Evolutionary conservation across 2,113 vertebrate genomes (phyloP).

Genomic region (Thalassarche chlororhynchos): DNA sequence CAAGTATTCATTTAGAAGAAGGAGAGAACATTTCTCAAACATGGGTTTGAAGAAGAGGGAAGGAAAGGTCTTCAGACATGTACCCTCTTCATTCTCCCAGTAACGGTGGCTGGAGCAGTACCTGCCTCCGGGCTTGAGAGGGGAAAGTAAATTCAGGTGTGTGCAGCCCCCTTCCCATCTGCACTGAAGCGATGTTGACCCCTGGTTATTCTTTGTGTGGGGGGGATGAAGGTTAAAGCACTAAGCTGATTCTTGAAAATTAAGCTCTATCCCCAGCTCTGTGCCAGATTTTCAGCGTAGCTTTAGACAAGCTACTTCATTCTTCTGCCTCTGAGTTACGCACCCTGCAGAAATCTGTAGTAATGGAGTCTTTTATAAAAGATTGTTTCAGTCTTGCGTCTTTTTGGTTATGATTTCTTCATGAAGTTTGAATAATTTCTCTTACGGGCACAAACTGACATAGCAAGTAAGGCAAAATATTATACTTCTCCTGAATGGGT

Average conservation of each 20-base stretch:
- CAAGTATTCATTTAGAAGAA: background rate
- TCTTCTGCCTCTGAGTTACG: background rate
- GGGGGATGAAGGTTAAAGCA: background rate
- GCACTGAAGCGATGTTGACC: rapidly evolving
- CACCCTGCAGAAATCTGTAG: background rate
- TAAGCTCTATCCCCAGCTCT: background rate
- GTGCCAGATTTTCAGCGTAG: background rate
- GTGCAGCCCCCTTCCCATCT: background rate
- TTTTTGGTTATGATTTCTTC: background rate
- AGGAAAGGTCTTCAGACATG: background rate
- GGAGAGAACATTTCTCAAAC: background rate
- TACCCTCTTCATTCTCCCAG: background rate
- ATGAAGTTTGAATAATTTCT: background rate
- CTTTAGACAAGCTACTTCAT: background rate
- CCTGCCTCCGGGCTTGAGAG: background rate
- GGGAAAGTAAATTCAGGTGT: background rate
- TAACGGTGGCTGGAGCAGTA: background rate
- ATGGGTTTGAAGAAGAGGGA: background rate
- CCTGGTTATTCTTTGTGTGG: background rate
- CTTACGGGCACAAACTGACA: background rate
- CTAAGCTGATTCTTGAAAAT: background rate
- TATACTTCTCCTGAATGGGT: background rate
- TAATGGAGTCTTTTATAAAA: background rate
- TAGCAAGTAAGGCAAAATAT: background rate
- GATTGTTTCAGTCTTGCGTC: background rate